phyloP scores from a whole-genome alignment of 2,113 vertebrate species.

The Brachionichthys hirsutus region DNA sequence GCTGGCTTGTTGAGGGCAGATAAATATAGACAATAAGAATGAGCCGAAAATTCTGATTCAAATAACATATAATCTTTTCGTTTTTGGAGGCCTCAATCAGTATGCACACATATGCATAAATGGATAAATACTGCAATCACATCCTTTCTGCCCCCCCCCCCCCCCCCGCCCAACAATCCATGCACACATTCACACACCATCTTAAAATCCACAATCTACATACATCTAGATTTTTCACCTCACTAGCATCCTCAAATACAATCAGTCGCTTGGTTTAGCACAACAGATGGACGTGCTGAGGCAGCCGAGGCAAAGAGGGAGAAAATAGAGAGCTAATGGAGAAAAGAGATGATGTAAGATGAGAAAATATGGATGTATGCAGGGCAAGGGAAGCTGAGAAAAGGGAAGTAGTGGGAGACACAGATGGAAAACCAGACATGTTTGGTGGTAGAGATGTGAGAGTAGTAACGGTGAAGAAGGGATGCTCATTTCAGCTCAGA shows the following conservation, averaged over 20 bases:
- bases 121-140: conserved; percentile 7
- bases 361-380: conserved; percentile 13
- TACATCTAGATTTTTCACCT: conserved; percentile 44
- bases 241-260: conserved; percentile 33
- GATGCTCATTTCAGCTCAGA: conserved; percentile 44
- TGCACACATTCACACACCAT: conserved; percentile 3
- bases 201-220: conserved; percentile 6
- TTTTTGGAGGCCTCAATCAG: conserved; percentile 36
- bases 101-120: conserved; percentile 20
- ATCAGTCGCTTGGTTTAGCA: conserved; percentile 56
- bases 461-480: conserved; percentile 27
- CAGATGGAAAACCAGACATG: conserved; percentile 58
- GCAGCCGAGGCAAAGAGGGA: conserved; percentile 25
- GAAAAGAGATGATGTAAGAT: conserved; percentile 12
- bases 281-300: conserved; percentile 58
- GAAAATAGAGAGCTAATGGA: conserved; percentile 14
- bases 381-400: conserved; percentile 30
- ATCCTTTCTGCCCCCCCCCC: background rate
- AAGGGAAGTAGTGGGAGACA: conserved; percentile 36
- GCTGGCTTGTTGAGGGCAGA: conserved; percentile 14
- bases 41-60: no score
- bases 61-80: conserved; percentile 4
- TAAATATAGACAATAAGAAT: conserved; percentile 20
- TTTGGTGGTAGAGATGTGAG: conserved; percentile 20
- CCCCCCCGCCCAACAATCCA: background rate